Conservation (phyloP, 2,113 vertebrate species). For the Diadophis punctatus region DNA sequence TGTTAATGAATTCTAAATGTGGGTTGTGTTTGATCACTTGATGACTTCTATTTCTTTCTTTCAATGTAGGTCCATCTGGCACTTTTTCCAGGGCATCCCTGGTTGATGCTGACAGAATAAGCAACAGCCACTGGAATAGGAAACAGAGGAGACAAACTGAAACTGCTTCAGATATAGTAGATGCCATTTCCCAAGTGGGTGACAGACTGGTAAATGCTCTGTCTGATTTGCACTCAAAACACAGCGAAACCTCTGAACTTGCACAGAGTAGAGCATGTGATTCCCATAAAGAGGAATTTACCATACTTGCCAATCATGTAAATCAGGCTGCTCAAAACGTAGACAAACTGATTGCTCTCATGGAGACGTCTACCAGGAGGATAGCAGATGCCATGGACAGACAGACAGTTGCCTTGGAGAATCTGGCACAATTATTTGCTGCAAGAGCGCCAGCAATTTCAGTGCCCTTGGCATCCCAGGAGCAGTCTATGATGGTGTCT, state of each 20-base stretch:
- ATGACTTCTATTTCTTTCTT: not conserved
- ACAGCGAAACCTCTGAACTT: conserved; percentile 6
- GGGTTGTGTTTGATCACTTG: not conserved
- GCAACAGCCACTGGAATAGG: conserved; percentile 15
- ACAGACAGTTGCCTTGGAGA: conserved; percentile 20
- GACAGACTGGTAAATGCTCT: conserved; percentile 10
- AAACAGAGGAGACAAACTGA: conserved; percentile 1
- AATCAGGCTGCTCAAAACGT: conserved; percentile 19
- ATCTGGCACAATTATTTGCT: conserved; percentile 15
- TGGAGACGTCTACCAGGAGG: conserved; percentile 6
- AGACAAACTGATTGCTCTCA: conserved; percentile 15
- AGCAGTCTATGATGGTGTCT: not conserved
- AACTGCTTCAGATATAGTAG: conserved; percentile 6
- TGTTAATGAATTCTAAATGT: not conserved
- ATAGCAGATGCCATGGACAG: conserved; percentile 28
- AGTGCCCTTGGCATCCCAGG: not conserved
- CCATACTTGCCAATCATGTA: not conserved
- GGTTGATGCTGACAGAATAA: conserved; percentile 3
- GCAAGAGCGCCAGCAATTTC: not conserved
- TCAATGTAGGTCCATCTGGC: conserved; percentile 7
- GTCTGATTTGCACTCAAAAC: conserved; percentile 16
- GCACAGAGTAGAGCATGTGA: not conserved
- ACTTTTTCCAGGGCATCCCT: conserved; percentile 4
- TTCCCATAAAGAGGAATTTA: conserved; percentile 8
- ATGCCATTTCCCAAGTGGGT: conserved; percentile 23